Evolutionary conservation across 2,797 vertebrate genomes (phyloP), one percentile per base, ranked within the genome.

Genomic region (Microcaecilia unicolor): DNA sequence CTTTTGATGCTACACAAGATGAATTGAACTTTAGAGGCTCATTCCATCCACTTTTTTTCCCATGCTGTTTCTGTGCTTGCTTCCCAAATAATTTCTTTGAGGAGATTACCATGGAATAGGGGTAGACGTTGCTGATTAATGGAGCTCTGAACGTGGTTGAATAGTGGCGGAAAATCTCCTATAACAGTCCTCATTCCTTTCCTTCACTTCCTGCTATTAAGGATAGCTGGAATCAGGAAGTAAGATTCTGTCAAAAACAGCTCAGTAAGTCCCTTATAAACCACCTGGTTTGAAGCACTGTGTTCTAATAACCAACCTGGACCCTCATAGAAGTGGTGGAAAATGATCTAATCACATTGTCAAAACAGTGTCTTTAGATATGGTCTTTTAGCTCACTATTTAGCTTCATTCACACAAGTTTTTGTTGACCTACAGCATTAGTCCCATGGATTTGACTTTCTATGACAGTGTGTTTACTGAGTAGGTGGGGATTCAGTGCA

Each of bases 221-320:
- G 44, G 50, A 54, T 28, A 49, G 55, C 41, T 64, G 33, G 41
- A 41, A 48, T 31, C 45, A 52, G 58, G 46, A 61, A 63, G 30
- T 31, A 32, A 16, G 47, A 41, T 44, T 60, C 43, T 14, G 44
- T 24, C 34, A 39, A 34, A 21, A 6, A 18, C 32, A 16, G 13
- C 2, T 50, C 54, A 54, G 52, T 56, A 32, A 35, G 48, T 47
- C 37, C 25, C 13, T 59, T 64, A 57, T 50, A 57, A 53, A 46
- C 46, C 29, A 27, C 5, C 25, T 11, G 8, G 2, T 8, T 34
- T 36, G 41, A 51, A 40, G 25, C 51, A 41, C 8, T 49, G 44
- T n/a, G n/a, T 64, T 65, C 55, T 74, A 61, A 54, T 39, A 20
- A 48, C 36, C 36, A 28, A 54, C 46, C 49, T 44, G 41, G 48